Conservation (phyloP, 1,140 invertebrate genomes). For the Zaprionus africanus region DNA sequence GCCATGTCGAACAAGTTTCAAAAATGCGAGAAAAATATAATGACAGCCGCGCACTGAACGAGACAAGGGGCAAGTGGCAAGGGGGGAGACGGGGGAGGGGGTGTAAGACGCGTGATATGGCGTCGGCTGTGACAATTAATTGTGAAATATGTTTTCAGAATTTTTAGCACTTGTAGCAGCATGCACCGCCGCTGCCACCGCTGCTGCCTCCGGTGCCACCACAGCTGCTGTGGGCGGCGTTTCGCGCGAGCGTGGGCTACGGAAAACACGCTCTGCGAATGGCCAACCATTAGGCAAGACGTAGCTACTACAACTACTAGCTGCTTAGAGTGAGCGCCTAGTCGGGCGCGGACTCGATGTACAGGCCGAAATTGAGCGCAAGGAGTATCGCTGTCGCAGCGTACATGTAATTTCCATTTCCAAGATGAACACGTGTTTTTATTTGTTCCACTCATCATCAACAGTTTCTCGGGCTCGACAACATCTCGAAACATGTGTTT, state of each 20-base stretch:
- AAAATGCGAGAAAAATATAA: constrained; percentile 79
- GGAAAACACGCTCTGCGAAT: constrained; percentile 32
- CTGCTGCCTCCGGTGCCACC: background rate
- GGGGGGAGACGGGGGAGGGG: background rate
- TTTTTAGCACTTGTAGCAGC: constrained; percentile 80
- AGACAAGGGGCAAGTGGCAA: background rate
- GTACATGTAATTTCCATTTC: constrained; percentile 66
- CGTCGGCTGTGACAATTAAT: constrained; percentile 77
- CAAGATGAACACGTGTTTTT: constrained; percentile 57
- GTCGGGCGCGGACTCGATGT: background rate
- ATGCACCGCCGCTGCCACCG: constrained; percentile 37
- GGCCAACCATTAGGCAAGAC: constrained; percentile 36
- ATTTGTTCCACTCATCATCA: constrained; percentile 51
- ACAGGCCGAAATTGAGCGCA: background rate
- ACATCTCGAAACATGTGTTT: constrained; percentile 52
- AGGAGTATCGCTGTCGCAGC: constrained; percentile 19
- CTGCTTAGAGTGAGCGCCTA: constrained; percentile 13
- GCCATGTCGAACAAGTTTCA: constrained; percentile 80
- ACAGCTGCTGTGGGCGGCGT: constrained; percentile 59
- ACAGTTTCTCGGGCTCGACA: constrained; percentile 17
- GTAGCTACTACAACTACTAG: constrained; percentile 1
- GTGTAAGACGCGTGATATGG: constrained; percentile 13
- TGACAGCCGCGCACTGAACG: constrained; percentile 39
- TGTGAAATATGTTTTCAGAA: constrained; percentile 82
- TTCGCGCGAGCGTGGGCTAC: constrained; percentile 29